These are phyloP conservation scores for Diabrotica balteata DNA, from an alignment of 2,888 invertebrate genomes.

Conservation along the genomic window DNA sequence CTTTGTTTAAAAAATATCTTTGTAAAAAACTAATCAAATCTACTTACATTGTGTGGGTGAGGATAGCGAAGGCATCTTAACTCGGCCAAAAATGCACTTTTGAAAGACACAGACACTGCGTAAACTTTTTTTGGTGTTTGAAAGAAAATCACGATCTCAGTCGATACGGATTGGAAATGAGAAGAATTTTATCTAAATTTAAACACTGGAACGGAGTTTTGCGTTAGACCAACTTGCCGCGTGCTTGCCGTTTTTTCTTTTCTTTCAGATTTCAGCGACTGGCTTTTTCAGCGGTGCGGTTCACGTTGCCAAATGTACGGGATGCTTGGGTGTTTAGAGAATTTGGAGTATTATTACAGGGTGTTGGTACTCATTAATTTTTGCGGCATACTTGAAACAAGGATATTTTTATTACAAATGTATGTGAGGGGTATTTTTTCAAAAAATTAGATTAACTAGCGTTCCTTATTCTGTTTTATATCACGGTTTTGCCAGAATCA, in stretches of 20 bases:
- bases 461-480: too few relatives aligned
- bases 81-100: too few relatives aligned
- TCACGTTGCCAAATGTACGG: constrained; percentile 12
- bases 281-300: constrained; percentile 30
- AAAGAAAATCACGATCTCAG: constrained; percentile 16
- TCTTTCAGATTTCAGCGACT: constrained; percentile 38
- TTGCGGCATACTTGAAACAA: too few relatives aligned
- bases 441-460: too few relatives aligned
- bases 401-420: too few relatives aligned
- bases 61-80: constrained; percentile 48
- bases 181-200: constrained; percentile 55
- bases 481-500: too few relatives aligned
- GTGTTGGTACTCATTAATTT: too few relatives aligned
- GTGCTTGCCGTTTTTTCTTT: constrained; percentile 34
- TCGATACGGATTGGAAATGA: constrained; percentile 34
- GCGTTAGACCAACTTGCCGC: constrained; percentile 37
- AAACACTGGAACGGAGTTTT: constrained; percentile 47
- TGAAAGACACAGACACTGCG: constrained; percentile 22
- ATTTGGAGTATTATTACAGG: too few relatives aligned
- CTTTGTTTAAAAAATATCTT: background rate
- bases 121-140: constrained; percentile 28
- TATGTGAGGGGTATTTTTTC: too few relatives aligned
- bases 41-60: constrained; percentile 52
- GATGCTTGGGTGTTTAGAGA: too few relatives aligned
- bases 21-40: background rate